Base-by-base conservation (phyloP, 2,888 invertebrate genomes). In the Conops quadrifasciatus region DNA sequence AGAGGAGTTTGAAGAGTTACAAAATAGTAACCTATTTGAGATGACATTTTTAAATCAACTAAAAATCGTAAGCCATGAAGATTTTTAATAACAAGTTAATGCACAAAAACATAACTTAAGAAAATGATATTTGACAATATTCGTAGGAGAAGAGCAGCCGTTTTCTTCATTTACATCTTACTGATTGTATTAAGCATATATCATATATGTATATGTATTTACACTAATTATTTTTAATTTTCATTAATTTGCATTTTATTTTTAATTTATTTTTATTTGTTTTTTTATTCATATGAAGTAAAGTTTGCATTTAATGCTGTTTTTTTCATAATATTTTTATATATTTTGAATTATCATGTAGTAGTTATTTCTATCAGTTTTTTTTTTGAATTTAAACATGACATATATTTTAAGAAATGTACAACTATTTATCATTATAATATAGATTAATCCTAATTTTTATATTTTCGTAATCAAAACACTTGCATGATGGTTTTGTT, bases 241-340 rank as follows among this genome's bases (percentile, higher is more conserved):
- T 71, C 76, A 73, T 71, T n/a, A n/a, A n/a, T n/a, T n/a, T n/a
- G n/a, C n/a, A n/a, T 72, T 73, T 79, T 74, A 71, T 77, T 79
- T 77, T 77, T 76, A 78, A 78, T 80, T 77, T 74, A 74, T 75
- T 68, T 67, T 43, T 16, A 19, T 53, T 53, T 16, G 24, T 53
- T 53, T 53, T 4, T 19, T 53, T 19, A 24, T 36, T 53, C 19
- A 19, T 53, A 53, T 53, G 9, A 19, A 53, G 24, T 53, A 53
- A 9, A 51, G 11, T 9, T 19, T 51, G 11, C 51, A 9, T 9
- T 36, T 36, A 36, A 36, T 36, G 26, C 58, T 15, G 21, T 7
- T 58, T 58, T n/a, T 30, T 26, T 5, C 19, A 60, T 60, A 21
- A 53, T 5, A 53, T n/a, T 53, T 19, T 2, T 2, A 60, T 43